Conservation (phyloP, 2,113 vertebrate genomes). For the Piprites chloris region DNA sequence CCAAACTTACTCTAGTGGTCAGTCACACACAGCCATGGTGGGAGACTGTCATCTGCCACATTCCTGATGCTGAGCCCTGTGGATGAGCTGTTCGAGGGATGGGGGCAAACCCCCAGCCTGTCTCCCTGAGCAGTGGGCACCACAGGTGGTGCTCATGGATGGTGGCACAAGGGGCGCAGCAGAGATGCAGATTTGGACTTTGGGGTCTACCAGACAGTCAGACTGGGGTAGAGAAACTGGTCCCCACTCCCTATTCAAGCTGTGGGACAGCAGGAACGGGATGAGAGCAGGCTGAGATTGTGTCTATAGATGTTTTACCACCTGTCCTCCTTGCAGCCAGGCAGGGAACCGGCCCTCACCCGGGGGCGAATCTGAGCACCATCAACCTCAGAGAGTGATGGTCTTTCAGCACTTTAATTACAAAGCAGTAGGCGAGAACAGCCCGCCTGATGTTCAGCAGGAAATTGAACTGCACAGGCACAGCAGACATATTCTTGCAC, state of each 20-base stretch:
- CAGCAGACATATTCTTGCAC: slow-evolving; percentile 28
- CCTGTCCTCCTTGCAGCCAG: neutral
- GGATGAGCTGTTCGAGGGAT: accelerated
- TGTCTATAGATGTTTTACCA: neutral
- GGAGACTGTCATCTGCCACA: neutral
- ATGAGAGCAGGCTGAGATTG: neutral
- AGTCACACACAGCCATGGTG: accelerated
- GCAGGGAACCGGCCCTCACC: neutral
- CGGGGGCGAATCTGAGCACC: neutral
- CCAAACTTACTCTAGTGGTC: accelerated
- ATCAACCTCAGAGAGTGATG: neutral
- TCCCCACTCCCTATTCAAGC: neutral
- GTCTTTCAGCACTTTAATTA: slow-evolving; percentile 54
- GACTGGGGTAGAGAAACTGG: accelerated
- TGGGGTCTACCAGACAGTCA: accelerated
- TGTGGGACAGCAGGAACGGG: accelerated
- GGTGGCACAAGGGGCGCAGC: neutral
- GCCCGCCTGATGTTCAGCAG: slow-evolving; percentile 27
- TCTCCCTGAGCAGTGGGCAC: neutral
- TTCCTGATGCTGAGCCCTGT: neutral
- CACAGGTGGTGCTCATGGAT: accelerated
- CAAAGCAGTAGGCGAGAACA: slow-evolving; percentile 35
- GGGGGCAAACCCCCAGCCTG: neutral
- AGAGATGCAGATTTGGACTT: neutral
- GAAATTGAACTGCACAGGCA: slow-evolving; percentile 46